Percentiles rank a stretch among this genome's conserved stretches.
These are phyloP conservation scores for Drosophila willistoni DNA, from an alignment of 1,140 invertebrate genomes.

Conservation along the genomic window DNA sequence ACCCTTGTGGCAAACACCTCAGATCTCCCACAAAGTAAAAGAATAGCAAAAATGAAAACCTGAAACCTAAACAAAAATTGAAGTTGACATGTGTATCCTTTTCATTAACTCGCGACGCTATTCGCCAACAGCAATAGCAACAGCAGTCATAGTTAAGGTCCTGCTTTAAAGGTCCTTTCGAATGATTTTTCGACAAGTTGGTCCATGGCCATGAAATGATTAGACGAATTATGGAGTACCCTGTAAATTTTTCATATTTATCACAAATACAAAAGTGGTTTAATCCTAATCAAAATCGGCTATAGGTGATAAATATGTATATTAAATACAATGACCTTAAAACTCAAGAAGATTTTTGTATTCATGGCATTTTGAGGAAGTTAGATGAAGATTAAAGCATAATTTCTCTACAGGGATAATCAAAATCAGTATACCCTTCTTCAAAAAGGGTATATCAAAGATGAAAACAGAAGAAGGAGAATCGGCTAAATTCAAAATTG, in stretches of 20 bases:
- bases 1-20: slow-evolving; percentile 78
- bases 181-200: slow-evolving; percentile 46
- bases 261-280: no score
- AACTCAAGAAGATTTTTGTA: no score
- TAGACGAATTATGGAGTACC: neutral
- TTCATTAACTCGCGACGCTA: slow-evolving; percentile 81
- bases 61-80: slow-evolving; percentile 67
- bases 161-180: slow-evolving; percentile 36
- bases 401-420: no score
- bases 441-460: no score
- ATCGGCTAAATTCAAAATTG: slow-evolving; percentile 71
- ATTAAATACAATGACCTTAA: no score
- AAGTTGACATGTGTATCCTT: slow-evolving; percentile 83
- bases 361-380: no score
- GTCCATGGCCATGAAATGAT: neutral
- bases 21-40: slow-evolving; percentile 34
- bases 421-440: no score
- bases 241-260: neutral
- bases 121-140: slow-evolving; percentile 34
- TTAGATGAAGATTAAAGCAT: no score
- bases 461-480: slow-evolving; percentile 47
- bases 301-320: no score
- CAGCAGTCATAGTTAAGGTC: slow-evolving; percentile 37
- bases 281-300: no score
- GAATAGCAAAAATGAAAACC: slow-evolving; percentile 26